Evolutionary conservation across 2,797 vertebrate genomes (phyloP), one percentile per base, ranked within the genome.

Genomic region (Euphonia xanthogaster): DNA sequence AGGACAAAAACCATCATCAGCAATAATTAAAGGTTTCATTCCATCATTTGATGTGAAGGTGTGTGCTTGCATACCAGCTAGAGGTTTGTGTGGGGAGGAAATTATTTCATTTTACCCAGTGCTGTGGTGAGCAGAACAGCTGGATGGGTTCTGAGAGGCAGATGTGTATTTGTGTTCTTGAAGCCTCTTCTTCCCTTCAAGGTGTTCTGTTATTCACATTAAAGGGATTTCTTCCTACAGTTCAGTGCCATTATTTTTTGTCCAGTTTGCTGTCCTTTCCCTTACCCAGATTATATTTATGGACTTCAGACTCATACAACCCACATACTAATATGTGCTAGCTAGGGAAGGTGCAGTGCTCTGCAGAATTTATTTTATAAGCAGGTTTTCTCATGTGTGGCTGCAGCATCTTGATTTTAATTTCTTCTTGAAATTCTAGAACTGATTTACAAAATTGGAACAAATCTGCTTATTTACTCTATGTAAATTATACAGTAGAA

Each of bases 281-380:
- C 13, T 66, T 62, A 28, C 13, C 8, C 28, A 55, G 22, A 17
- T 63, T 70, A 30, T 67, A 62, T 80, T 78, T 58, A 12, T 51
- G 61, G 77, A 9, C 47, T 81, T 80, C 30, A 66, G 50, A 8
- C 14, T 78, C 20, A 4, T 14, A 35, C 28, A 37, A 9, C 51
- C 37, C 50, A 21, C 33, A 8, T 9, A 24, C 20, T 60, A 6
- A 25, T 28, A 23, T 2, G 44, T 66, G 23, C 37, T 22, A 37
- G 37, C 27, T 15, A 9, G 58, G 37, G 51, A 58, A n/a, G 51
- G 42, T 40, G 50, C 25, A 44, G 33, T 0, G 0, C 71, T 70
- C 55, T 54, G 33, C 25, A 44, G 57, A 76, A 28, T 40, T 65
- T 50, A 15, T 60, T 55, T 62, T 63, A 15, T 51, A 9, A 47